Evolutionary conservation across 2,888 invertebrate species (phyloP).

Genomic region (Lycocerus yunnanus): DNA sequence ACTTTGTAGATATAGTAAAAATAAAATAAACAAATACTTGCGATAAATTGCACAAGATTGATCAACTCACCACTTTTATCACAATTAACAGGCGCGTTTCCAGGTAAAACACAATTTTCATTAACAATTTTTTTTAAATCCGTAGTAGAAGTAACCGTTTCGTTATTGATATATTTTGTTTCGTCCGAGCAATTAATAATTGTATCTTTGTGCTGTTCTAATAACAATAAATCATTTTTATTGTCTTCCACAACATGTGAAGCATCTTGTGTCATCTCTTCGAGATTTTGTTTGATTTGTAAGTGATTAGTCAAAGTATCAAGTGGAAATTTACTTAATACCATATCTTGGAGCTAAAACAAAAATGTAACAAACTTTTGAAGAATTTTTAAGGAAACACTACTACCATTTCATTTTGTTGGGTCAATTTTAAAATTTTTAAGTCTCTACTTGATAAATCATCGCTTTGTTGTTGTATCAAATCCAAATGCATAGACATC

Average conservation of each 20-base stretch:
- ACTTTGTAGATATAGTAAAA: too few relatives aligned
- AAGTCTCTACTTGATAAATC: slow-evolving; percentile 80
- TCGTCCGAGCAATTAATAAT: slow-evolving; percentile 11
- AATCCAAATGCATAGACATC: slow-evolving; percentile 79
- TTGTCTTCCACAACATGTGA: slow-evolving; percentile 45
- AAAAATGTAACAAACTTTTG: not conserved
- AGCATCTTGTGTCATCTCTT: slow-evolving; percentile 54
- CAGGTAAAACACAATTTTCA: slow-evolving; percentile 3
- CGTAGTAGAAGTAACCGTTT: not conserved
- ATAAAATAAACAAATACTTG: not conserved
- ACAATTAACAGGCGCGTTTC: slow-evolving; percentile 8
- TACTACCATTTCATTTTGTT: slow-evolving; percentile 80
- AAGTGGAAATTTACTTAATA: not conserved
- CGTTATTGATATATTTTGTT: slow-evolving; percentile 6
- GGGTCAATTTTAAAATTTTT: slow-evolving; percentile 69
- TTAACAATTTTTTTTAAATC: not conserved
- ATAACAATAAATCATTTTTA: slow-evolving; percentile 39
- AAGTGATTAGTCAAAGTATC: slow-evolving; percentile 33
- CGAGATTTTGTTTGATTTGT: slow-evolving; percentile 15
- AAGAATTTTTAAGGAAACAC: slow-evolving; percentile 36
- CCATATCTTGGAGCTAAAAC: slow-evolving; percentile 48
- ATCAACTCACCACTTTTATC: slow-evolving; percentile 9
- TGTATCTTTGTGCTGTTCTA: slow-evolving; percentile 35
- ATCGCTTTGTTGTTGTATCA: slow-evolving; percentile 90
- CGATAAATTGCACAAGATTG: not conserved